A percentile compares a stretch with the other conserved stretches of the same genome.
Conservation (phyloP, 2,113 vertebrate genomes). For the Cnemophilus loriae region DNA sequence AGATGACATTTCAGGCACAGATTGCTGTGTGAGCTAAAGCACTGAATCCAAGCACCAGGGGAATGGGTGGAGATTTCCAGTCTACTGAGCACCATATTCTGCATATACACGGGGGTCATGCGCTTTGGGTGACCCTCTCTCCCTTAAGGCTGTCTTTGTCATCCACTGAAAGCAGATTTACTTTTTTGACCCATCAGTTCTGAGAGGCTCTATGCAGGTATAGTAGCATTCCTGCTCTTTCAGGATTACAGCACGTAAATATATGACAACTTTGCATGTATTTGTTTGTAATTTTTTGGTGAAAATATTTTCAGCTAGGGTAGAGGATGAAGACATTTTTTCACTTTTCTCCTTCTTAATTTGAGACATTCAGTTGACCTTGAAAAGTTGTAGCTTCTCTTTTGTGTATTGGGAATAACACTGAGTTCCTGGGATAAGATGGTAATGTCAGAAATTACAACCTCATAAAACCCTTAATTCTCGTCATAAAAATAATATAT, state of each 20-base stretch:
- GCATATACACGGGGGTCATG: rapidly evolving
- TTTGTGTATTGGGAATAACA: conserved; percentile 50
- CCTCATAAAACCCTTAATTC: conserved; percentile 77
- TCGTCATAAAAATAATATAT: conserved; percentile 79
- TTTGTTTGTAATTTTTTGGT: neutral
- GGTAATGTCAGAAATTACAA: conserved; percentile 77
- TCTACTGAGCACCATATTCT: neutral
- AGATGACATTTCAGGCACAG: neutral
- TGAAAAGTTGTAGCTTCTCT: conserved; percentile 51
- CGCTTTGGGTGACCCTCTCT: neutral
- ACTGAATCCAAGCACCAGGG: neutral
- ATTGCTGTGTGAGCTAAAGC: neutral
- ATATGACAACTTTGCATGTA: neutral
- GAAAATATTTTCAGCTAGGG: neutral
- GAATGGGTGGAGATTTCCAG: neutral
- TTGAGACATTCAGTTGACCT: conserved; percentile 63
- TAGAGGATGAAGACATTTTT: rapidly evolving
- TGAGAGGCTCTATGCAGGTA: neutral
- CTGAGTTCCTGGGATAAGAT: conserved; percentile 56
- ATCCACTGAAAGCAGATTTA: neutral
- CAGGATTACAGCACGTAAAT: neutral
- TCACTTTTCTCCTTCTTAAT: neutral
- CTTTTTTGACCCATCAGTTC: rapidly evolving
- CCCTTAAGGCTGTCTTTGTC: neutral
- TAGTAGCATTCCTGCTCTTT: neutral